Conservation (phyloP, 2,888 invertebrate genomes). For the Campoletis raptor region DNA sequence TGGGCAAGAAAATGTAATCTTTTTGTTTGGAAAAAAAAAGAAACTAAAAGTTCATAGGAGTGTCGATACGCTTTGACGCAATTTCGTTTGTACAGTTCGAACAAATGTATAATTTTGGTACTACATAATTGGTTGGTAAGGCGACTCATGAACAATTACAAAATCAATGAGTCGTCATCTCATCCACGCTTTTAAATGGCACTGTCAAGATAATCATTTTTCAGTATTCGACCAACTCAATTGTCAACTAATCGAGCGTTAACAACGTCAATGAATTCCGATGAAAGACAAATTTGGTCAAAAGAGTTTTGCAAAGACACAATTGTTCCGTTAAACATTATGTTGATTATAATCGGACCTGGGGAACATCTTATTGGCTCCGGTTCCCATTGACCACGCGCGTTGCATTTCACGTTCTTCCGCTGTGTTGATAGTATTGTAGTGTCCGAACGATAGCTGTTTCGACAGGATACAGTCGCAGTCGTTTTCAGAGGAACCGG, state of each 20-base stretch:
- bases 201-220: constrained; percentile 66
- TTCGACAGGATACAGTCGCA: constrained; percentile 76
- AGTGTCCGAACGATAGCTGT: constrained; percentile 76
- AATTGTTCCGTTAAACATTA: constrained; percentile 73
- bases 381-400: constrained; percentile 80
- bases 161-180: constrained; percentile 5
- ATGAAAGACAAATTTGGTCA: constrained; percentile 47
- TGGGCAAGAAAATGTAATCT: neutral
- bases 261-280: constrained; percentile 70
- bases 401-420: constrained; percentile 76
- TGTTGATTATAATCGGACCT: constrained; percentile 80
- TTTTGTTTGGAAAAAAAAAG: constrained; percentile 25
- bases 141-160: constrained; percentile 1
- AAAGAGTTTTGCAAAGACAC: constrained; percentile 57
- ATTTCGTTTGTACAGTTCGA: constrained; percentile 10
- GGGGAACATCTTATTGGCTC: constrained; percentile 81
- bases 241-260: constrained; percentile 73
- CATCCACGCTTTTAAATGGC: constrained; percentile 66
- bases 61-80: constrained; percentile 5
- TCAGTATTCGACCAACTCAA: constrained; percentile 35
- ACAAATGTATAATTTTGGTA: constrained; percentile 5
- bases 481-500: constrained; percentile 74
- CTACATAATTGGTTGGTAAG: neutral
- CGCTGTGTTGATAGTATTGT: constrained; percentile 68
- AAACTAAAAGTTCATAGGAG: constrained; percentile 34